These are phyloP conservation scores for Uloborus diversus DNA, from an alignment of 1,140 invertebrate genomes.

Conservation along the genomic window DNA sequence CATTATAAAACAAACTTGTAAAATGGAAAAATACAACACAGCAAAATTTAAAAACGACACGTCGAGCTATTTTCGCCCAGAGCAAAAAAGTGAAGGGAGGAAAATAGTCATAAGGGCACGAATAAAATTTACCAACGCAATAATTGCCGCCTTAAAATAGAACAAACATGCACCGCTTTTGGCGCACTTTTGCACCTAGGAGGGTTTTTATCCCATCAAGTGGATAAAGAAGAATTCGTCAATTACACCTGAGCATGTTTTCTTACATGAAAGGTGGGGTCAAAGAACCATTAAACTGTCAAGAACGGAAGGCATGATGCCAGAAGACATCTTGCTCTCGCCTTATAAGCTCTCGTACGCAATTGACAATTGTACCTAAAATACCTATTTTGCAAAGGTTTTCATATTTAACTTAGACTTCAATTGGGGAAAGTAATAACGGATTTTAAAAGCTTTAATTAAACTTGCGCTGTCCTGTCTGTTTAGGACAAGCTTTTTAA, in stretches of 20 bases:
- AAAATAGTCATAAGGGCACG: constrained; percentile 11
- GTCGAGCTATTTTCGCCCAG: constrained; percentile 9
- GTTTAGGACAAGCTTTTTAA: too few relatives aligned
- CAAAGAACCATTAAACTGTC: constrained; percentile 52
- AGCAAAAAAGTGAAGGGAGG: background rate
- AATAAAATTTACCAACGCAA: background rate
- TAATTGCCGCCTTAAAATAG: constrained; percentile 16
- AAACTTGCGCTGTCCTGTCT: too few relatives aligned
- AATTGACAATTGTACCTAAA: too few relatives aligned
- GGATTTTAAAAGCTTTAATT: too few relatives aligned
- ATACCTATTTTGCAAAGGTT: too few relatives aligned
- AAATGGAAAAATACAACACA: background rate
- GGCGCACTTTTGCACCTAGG: constrained; percentile 7
- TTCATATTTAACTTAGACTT: too few relatives aligned
- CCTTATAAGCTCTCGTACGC: too few relatives aligned
- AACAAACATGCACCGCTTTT: constrained; percentile 10
- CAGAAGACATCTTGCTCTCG: background rate
- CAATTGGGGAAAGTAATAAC: too few relatives aligned
- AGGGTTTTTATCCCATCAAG: background rate
- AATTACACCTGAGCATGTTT: background rate
- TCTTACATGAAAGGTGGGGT: constrained; percentile 10
- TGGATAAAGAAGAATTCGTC: background rate
- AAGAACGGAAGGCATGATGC: constrained; percentile 18
- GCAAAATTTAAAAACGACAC: background rate
- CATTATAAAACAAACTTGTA: too few relatives aligned